Evolutionary conservation across 2,888 invertebrate genomes (phyloP).

Genomic region (Neria commutata): DNA sequence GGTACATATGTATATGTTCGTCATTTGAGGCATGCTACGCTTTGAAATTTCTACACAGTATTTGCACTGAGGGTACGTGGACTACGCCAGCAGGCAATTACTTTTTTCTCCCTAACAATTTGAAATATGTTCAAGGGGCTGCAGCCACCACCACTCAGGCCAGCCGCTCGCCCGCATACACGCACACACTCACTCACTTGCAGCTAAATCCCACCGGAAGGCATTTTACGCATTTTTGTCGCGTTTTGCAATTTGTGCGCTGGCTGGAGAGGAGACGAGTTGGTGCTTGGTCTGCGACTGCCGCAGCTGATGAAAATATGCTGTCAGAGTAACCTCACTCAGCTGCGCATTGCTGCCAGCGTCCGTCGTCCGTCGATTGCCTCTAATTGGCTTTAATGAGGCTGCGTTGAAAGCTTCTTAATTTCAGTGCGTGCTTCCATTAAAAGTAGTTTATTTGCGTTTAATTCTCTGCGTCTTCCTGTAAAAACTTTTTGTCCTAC

Average conservation of each 20-base stretch:
- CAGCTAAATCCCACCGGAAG: slow-evolving; percentile 35
- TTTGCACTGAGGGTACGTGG: not conserved
- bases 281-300: not conserved
- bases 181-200: slow-evolving; percentile 12
- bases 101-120: slow-evolving; percentile 12
- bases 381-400: slow-evolving; percentile 14
- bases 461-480: not conserved
- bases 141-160: not conserved
- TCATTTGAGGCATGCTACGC: no score
- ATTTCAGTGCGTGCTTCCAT: slow-evolving; percentile 1
- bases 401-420: slow-evolving; percentile 28
- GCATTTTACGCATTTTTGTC: slow-evolving; percentile 33
- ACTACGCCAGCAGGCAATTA: not conserved
- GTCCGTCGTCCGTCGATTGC: not conserved
- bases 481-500: no score
- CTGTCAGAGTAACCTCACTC: no score
- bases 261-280: not conserved
- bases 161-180: slow-evolving; percentile 20
- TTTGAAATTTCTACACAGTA: not conserved
- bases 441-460: not conserved
- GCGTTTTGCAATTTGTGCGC: not conserved
- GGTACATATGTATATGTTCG: no score
- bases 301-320: no score
- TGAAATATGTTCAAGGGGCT: not conserved
- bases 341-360: no score